Evolutionary conservation across 2,888 invertebrate species (phyloP), one percentile per base, ranked within the genome.

Genomic region (Drosophila lacicola): DNA sequence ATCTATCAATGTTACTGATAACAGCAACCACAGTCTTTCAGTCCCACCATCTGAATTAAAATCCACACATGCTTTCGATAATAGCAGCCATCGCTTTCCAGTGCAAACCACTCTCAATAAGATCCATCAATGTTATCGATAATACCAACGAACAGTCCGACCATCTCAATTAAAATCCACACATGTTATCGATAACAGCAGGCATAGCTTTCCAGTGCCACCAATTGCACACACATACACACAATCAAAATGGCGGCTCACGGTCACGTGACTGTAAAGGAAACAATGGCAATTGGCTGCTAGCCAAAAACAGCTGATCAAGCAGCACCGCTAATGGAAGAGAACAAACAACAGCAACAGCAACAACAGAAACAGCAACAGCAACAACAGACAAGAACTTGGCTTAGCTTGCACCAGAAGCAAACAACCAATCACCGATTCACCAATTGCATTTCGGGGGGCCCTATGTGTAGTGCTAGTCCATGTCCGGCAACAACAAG

Each of bases 341-440:
- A 25, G 25, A 25, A 8, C 25, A 25, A 25, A 4, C 5, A 41
- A 53, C 25, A 17, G 17, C 17, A 17, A 54, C 44, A n/a, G n/a
- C 54, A 54, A 33, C 39, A 41, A 41, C 25, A n/a, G n/a, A n/a
- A 51, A 25, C 37, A 50, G 11, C 19, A 19, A 39, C 11, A 29
- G 11, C 14, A 29, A 37, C 14, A 29, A 51, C 11, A 41, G 29
- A 33, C 33, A 19, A 42, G 9, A 36, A 36, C 49, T 44, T 63
- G 56, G 44, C 63, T 63, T 63, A 63, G 63, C 44, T 63, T 63
- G 63, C 63, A 63, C 63, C 47, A 36, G 62, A 62, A 25, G 55
- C 55, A 62, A 62, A 36, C 33, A 62, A 54, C 44, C 54, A 55
- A 62, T 55, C 62, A 62, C 62, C 41, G 55, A 42, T 25, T 44